Evolutionary conservation across 92 coral and sea anemone genomes (phyloP).

Genomic region (Umimayanthus chanpuru): DNA sequence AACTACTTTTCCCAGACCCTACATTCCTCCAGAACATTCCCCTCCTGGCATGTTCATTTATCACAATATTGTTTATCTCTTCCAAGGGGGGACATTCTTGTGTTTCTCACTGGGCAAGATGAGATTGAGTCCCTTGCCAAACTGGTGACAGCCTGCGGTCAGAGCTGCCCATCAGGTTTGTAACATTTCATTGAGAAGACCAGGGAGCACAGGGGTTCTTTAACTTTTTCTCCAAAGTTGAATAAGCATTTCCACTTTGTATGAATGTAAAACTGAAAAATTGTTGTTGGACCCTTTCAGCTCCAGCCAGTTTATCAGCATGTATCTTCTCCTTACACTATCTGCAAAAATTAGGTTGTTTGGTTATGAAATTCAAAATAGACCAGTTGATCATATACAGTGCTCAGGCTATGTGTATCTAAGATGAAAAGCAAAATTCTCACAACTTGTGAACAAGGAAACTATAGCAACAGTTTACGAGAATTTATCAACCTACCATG

Average conservation of each 20-base stretch:
- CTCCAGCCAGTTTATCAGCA: too few species aligned
- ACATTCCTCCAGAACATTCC: background rate
- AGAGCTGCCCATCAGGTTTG: constrained; percentile 83
- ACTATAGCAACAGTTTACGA: too few species aligned
- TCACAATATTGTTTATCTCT: background rate
- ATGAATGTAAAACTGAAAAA: too few species aligned
- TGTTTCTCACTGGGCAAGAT: constrained; percentile 97
- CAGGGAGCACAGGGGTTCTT: background rate
- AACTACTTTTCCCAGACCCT: background rate
- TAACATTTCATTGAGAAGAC: background rate
- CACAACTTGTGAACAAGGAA: too few species aligned
- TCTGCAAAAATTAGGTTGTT: too few species aligned
- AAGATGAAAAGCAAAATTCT: too few species aligned
- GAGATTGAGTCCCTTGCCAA: constrained; percentile 92
- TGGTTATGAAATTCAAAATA: too few species aligned
- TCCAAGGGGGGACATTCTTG: constrained; percentile 87
- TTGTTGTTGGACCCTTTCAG: too few species aligned
- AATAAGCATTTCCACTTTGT: background rate
- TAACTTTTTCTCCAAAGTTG: background rate
- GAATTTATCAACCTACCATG: too few species aligned
- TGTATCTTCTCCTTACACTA: too few species aligned
- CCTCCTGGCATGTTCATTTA: background rate
- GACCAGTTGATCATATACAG: too few species aligned
- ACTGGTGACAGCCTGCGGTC: constrained; percentile 84
- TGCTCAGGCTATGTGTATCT: too few species aligned